Evolutionary conservation across 2,888 invertebrate genomes (phyloP).

Genomic region (Cynaeus angustus): DNA sequence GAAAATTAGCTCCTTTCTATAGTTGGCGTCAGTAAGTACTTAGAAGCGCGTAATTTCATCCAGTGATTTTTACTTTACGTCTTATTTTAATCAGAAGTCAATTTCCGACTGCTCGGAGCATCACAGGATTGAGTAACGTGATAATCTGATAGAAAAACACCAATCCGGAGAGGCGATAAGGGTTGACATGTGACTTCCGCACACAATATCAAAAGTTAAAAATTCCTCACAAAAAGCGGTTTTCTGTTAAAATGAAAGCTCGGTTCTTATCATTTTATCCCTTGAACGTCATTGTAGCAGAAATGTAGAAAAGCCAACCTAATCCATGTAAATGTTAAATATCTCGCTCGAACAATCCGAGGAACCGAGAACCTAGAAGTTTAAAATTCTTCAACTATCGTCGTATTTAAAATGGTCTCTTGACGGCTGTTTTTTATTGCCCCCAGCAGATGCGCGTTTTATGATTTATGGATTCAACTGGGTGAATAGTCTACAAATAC

Average conservation of each 20-base stretch:
- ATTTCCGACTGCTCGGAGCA: not conserved
- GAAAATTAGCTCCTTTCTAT: slow-evolving; percentile 23
- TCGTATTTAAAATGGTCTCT: not conserved
- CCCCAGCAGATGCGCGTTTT: slow-evolving; percentile 23
- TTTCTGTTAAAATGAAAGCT: slow-evolving; percentile 17
- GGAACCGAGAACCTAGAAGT: not conserved
- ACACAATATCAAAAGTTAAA: slow-evolving; percentile 9
- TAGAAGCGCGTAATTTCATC: not conserved
- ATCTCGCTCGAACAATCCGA: slow-evolving; percentile 5
- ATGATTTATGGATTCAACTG: slow-evolving; percentile 20
- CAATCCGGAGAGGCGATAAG: slow-evolving; percentile 2
- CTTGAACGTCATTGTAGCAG: slow-evolving; percentile 9
- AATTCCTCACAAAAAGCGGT: slow-evolving; percentile 10
- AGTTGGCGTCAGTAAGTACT: not conserved
- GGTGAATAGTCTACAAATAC: slow-evolving; percentile 13
- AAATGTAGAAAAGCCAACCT: not conserved
- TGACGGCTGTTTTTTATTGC: slow-evolving; percentile 22
- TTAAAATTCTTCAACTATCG: not conserved
- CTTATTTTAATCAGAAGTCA: slow-evolving; percentile 4
- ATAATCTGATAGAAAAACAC: slow-evolving; percentile 17
- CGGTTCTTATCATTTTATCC: not conserved
- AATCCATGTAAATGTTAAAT: slow-evolving; percentile 10
- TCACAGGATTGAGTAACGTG: not conserved
- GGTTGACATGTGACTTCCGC: slow-evolving; percentile 9
- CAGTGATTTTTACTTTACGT: not conserved